Evolutionary conservation across 2,113 vertebrate genomes (phyloP), one percentile per base, ranked within the genome.

Genomic region (Sphaerodactylus townsendi): DNA sequence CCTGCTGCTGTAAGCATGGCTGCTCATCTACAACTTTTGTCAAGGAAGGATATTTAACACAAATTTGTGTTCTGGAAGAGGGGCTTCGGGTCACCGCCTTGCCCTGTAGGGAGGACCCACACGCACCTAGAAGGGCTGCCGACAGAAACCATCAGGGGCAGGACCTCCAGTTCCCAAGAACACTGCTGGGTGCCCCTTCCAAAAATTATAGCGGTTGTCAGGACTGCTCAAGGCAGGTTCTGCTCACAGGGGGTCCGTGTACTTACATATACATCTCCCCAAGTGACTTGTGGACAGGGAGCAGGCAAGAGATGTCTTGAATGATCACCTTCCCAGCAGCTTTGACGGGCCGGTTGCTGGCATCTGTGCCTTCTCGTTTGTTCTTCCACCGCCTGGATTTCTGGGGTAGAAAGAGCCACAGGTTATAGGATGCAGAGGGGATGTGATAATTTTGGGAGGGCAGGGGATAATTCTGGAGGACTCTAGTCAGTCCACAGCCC

Each of bases 271-370:
- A 99, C 71, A 96, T 96, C 89, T 99, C 98, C 62, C 98, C 99
- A 86, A 99, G 93, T 0, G 95, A 90, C 77, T 98, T 99, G 95
- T 99, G 98, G 69, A 99, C 97, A 1, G 98, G 98, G 79, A 99
- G 97, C 87, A 99, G 97, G 86, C 98, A 98, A 2, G 98, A 97
- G 78, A 98, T 97, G 85, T 99, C 98, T 90, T 99, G 99, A 92
- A 99, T 97, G 95, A 99, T 98, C 65, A 99, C 98, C 74, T 99
- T 99, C 2, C 98, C 98, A 0, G 99, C 98, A 46, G 99, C 97
- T 94, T 99, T 99, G 94, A 99, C 97, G 1, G 98, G 97, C 70
- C 98, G 96, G 89, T 93, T 97, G 87, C 93, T 88, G 77, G 96
- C 94, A 88, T 99, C 99, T 0, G 93, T 92, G 44, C 97, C 98